phyloP scores from a whole-genome alignment of 2,797 vertebrate genomes.

The Cossypha dichroa region DNA sequence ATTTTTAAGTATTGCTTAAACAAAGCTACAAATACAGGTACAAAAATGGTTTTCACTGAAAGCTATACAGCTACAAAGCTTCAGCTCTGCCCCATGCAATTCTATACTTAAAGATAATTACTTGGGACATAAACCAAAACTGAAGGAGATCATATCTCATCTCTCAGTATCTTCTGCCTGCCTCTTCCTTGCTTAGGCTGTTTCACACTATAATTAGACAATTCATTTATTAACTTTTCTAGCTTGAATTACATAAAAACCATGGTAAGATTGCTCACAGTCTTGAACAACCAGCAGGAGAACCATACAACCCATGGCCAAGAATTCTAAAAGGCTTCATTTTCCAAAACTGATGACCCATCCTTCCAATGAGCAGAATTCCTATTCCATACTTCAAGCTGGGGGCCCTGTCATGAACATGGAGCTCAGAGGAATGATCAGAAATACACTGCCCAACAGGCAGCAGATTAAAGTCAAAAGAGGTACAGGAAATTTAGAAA shows the following conservation, averaged over 20 bases:
- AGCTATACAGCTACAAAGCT: not conserved
- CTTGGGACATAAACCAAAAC: not conserved
- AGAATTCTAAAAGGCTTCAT: not conserved
- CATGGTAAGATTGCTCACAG: not conserved
- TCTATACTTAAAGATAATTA: not conserved
- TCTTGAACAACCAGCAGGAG: not conserved
- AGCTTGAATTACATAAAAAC: not conserved
- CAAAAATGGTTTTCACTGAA: not conserved
- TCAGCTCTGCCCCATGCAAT: not conserved
- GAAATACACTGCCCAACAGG: not conserved
- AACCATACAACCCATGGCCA: not conserved
- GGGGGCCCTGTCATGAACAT: not conserved
- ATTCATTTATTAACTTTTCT: not conserved
- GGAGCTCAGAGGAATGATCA: not conserved
- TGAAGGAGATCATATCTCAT: not conserved
- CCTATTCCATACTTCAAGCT: not conserved
- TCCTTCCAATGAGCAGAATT: not conserved
- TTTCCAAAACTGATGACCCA: not conserved
- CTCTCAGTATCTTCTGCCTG: not conserved
- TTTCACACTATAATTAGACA: not conserved
- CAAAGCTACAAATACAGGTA: not conserved
- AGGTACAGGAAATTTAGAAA: not conserved
- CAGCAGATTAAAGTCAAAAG: not conserved
- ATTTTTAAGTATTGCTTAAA: not conserved
- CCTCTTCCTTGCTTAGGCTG: not conserved